A percentile compares a stretch with the other conserved stretches of the same genome.
Conservation (phyloP, 2,797 vertebrate species). For the Labroides dimidiatus region DNA sequence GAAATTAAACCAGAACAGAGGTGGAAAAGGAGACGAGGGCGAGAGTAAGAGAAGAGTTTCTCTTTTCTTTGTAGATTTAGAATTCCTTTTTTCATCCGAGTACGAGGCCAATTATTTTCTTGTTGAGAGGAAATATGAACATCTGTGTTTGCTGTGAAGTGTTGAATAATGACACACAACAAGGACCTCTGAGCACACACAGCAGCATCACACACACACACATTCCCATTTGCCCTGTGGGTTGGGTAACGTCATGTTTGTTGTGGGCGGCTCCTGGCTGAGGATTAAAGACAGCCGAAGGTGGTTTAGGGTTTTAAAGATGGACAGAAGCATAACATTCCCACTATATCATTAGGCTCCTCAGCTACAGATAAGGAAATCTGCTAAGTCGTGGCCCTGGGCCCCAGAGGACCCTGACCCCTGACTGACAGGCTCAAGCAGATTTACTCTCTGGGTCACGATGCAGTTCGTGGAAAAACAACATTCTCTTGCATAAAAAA, state of each 20-base stretch:
- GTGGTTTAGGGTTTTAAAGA: slow-evolving; percentile 63
- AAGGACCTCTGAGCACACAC: slow-evolving; percentile 30
- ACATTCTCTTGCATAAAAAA: slow-evolving; percentile 64
- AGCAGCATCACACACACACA: slow-evolving; percentile 8
- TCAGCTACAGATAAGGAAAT: slow-evolving; percentile 64
- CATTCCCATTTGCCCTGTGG: slow-evolving; percentile 47
- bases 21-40: not conserved
- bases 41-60: slow-evolving; percentile 23
- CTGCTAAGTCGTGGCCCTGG: slow-evolving; percentile 48
- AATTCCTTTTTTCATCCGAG: slow-evolving; percentile 52
- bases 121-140: slow-evolving; percentile 65
- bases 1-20: slow-evolving; percentile 1
- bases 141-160: slow-evolving; percentile 74
- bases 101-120: slow-evolving; percentile 69
- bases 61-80: slow-evolving; percentile 63
- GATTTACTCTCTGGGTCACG: slow-evolving; percentile 68
- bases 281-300: slow-evolving; percentile 69
- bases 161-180: slow-evolving; percentile 54
- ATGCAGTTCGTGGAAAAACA: slow-evolving; percentile 65
- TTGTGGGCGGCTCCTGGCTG: slow-evolving; percentile 54
- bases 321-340: slow-evolving; percentile 65
- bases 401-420: slow-evolving; percentile 52
- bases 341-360: slow-evolving; percentile 57
- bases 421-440: slow-evolving; percentile 61
- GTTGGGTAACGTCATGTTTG: slow-evolving; percentile 64